phyloP scores from a whole-genome alignment of 2,797 vertebrate genomes.

The Galago senegalensis region DNA sequence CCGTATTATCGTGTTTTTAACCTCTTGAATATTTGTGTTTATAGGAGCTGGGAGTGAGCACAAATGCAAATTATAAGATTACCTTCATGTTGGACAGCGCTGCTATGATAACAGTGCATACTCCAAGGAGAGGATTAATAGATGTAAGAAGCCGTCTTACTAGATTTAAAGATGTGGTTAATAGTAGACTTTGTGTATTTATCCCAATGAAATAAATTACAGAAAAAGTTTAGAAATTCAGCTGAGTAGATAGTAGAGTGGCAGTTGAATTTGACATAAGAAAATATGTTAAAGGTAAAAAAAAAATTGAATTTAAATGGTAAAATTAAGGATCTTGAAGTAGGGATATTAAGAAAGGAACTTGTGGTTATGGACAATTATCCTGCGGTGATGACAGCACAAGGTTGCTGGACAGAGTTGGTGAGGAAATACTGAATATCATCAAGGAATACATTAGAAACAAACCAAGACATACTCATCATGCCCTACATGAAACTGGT shows the following conservation, averaged over 20 bases:
- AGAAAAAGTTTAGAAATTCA: constrained; percentile 47
- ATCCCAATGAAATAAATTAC: constrained; percentile 12
- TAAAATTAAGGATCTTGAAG: constrained; percentile 42
- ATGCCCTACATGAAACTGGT: neutral
- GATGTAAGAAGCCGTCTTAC: constrained; percentile 91
- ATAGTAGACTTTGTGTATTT: constrained; percentile 5
- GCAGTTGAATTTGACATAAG: constrained; percentile 46
- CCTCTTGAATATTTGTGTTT: constrained; percentile 75
- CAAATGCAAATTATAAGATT: constrained; percentile 99
- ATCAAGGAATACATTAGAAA: constrained; percentile 5
- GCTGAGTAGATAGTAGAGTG: constrained; percentile 9
- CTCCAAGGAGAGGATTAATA: constrained; percentile 97
- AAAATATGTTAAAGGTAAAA: constrained; percentile 47
- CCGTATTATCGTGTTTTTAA: constrained; percentile 73
- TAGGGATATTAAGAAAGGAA: neutral
- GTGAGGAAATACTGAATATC: constrained; percentile 27
- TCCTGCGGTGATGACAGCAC: neutral
- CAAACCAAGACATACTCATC: neutral
- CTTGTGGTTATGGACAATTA: neutral
- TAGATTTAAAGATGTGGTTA: constrained; percentile 51
- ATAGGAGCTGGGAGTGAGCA: constrained; percentile 97
- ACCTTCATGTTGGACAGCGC: constrained; percentile 99
- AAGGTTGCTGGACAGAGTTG: neutral
- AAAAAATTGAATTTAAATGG: constrained; percentile 35
- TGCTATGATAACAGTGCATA: constrained; percentile 99